A percentile compares a stretch with the other conserved stretches of the same genome.
Conservation (phyloP, 2,113 vertebrate genomes). For the Coturnix japonica region DNA sequence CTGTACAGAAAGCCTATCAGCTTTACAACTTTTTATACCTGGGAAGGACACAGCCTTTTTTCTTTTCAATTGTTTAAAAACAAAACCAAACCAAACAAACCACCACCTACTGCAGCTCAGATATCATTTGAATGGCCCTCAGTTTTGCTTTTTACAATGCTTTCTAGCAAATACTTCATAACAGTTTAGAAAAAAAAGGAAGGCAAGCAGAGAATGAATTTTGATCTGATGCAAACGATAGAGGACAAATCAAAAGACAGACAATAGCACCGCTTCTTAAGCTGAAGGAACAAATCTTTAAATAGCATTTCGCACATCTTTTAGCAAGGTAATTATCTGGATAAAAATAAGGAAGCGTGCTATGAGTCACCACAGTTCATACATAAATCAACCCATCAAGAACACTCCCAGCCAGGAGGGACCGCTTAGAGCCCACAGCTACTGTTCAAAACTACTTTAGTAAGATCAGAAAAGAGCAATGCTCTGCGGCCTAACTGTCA, state of each 20-base stretch:
- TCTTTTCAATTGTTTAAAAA: neutral
- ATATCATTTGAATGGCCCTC: neutral
- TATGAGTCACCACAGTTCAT: conserved; percentile 38
- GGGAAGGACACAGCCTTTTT: neutral
- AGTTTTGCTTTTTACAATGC: neutral
- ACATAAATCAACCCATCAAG: conserved; percentile 11
- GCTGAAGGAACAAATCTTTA: neutral
- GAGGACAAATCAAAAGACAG: neutral
- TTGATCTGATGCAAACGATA: neutral
- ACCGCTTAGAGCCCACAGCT: neutral
- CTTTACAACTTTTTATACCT: neutral
- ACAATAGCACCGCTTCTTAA: neutral
- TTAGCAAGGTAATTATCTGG: conserved; percentile 40
- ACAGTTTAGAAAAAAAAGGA: neutral
- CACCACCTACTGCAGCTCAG: neutral
- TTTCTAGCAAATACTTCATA: neutral
- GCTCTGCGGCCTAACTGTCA: neutral
- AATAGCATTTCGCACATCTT: conserved; percentile 1
- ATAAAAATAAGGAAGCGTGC: neutral
- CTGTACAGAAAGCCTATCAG: neutral
- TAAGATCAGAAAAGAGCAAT: neutral
- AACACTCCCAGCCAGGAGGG: neutral
- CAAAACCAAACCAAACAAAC: neutral
- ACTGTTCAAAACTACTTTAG: neutral
- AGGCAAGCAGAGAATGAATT: neutral